Evolutionary conservation across 2,113 vertebrate species (phyloP), one percentile per base, ranked within the genome.

Genomic region (Phycodurus eques): DNA sequence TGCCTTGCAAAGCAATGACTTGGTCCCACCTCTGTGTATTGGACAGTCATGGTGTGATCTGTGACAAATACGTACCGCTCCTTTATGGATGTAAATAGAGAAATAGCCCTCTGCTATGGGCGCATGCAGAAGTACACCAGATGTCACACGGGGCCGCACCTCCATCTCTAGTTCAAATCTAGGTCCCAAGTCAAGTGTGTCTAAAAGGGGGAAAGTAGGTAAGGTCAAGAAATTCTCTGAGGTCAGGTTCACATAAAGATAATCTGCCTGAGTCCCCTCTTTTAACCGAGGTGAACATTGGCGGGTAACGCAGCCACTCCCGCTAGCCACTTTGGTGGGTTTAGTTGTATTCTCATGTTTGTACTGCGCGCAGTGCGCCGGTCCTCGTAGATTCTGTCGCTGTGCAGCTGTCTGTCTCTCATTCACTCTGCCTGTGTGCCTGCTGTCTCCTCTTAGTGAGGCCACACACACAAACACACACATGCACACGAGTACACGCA

Each of bases 101-200:
- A 98, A 72, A 74, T 93, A 96, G 33, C 95, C 93, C 57, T 92
- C 92, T 75, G 93, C 84, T 0, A 92, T 89, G 83, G 90, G 94
- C 42, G 94, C 89, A 0, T 98, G 95, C 68, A 99, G 86, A 70
- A 99, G 87, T 84, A 96, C 92, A 51, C 94, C 96, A 0, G 95
- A 94, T 33, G 90, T 93, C 88, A 94, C 95, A 86, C 95, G 93
- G 60, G 97, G 95, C 51, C 95, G 96, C 81, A 97, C 90, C 90
- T 98, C 97, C 91, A 98, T 92, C 77, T 89, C 89, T 80, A 98
- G 88, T 88, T 97, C 93, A 90, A 98, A 96, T 75, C 88, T 95
- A 68, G 93, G 71, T 4, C 95, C 96, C 64, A 97, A 88, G 67
- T 93, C 90, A 80, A 96, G 95, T 5, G 95, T 94, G 77, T 97